Evolutionary conservation across 2,113 vertebrate genomes (phyloP).

Genomic region (Pachypanchax playfairii): DNA sequence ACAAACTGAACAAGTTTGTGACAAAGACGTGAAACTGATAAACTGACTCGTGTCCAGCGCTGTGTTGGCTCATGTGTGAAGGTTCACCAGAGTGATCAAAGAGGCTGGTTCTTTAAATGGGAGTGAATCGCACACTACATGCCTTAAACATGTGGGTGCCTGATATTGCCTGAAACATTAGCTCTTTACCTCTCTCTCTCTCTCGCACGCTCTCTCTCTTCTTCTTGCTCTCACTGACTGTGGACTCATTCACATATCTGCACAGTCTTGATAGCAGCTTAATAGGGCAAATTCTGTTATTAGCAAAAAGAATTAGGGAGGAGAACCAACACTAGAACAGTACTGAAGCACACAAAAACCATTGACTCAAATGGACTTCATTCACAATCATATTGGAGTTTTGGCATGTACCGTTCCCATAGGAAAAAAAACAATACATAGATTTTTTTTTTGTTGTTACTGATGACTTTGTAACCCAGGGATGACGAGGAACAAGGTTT

Average conservation of each 20-base stretch:
- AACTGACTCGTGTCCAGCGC: constrained; percentile 42
- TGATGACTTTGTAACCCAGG: constrained; percentile 39
- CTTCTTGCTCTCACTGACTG: constrained; percentile 67
- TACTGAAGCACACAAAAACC: constrained; percentile 64
- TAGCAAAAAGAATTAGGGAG: constrained; percentile 73
- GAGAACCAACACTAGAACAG: constrained; percentile 71
- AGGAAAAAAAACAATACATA: constrained; percentile 65
- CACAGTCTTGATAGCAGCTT: constrained; percentile 79
- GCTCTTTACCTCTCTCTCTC: constrained; percentile 57
- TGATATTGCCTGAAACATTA: constrained; percentile 76
- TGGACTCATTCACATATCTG: constrained; percentile 71
- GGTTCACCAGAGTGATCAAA: constrained; percentile 64
- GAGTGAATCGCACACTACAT: too few species aligned
- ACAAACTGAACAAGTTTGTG: constrained; percentile 38
- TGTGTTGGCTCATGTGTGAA: constrained; percentile 51
- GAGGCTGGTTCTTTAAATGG: constrained; percentile 50
- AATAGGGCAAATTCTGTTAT: constrained; percentile 79
- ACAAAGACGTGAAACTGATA: constrained; percentile 56
- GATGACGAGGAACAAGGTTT: constrained; percentile 52
- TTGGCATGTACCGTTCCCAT: constrained; percentile 72
- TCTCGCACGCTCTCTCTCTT: constrained; percentile 30
- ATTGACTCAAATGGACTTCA: constrained; percentile 67
- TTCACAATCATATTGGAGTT: constrained; percentile 73
- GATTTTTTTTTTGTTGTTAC: constrained; percentile 54
- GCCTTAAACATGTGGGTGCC: too few species aligned